These are phyloP conservation scores for Xiphias gladius DNA, from an alignment of 2,113 vertebrate species.

Conservation along the genomic window DNA sequence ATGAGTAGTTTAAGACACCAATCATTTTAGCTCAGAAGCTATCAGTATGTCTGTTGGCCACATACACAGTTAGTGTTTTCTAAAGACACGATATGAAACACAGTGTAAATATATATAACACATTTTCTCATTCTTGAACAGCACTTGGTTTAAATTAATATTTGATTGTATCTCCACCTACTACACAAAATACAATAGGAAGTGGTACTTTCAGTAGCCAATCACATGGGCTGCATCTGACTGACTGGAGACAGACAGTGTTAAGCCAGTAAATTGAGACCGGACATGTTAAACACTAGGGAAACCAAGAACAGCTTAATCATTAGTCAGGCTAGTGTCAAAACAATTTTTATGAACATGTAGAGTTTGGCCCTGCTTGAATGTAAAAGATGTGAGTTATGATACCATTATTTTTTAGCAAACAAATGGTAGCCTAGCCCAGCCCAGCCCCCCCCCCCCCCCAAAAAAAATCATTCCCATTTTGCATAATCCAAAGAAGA, in stretches of 20 bases:
- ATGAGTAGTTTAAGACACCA: constrained; percentile 33
- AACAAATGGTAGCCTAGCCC: no score
- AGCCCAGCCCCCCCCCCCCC: background rate
- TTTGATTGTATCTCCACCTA: constrained; percentile 18
- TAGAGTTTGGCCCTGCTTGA: constrained; percentile 50
- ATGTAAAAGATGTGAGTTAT: constrained; percentile 61
- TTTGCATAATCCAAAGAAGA: constrained; percentile 41
- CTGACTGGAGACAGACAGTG: constrained; percentile 24
- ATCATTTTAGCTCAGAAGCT: constrained; percentile 23
- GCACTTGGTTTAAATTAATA: constrained; percentile 52
- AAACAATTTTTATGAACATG: constrained; percentile 4
- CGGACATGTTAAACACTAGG: constrained; percentile 14
- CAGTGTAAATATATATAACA: background rate
- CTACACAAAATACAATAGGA: constrained; percentile 35
- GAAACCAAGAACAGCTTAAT: constrained; percentile 57
- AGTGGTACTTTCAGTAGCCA: constrained; percentile 9
- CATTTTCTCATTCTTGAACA: constrained; percentile 30
- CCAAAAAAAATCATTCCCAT: constrained; percentile 19
- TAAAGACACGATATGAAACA: background rate
- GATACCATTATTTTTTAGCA: constrained; percentile 65
- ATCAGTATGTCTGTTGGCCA: constrained; percentile 44
- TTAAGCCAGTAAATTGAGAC: constrained; percentile 22
- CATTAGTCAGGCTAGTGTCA: constrained; percentile 63
- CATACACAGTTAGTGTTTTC: constrained; percentile 35
- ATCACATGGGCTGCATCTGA: constrained; percentile 26